Evolutionary conservation across 2,888 invertebrate genomes (phyloP).

Genomic region (Hyles lineata): DNA sequence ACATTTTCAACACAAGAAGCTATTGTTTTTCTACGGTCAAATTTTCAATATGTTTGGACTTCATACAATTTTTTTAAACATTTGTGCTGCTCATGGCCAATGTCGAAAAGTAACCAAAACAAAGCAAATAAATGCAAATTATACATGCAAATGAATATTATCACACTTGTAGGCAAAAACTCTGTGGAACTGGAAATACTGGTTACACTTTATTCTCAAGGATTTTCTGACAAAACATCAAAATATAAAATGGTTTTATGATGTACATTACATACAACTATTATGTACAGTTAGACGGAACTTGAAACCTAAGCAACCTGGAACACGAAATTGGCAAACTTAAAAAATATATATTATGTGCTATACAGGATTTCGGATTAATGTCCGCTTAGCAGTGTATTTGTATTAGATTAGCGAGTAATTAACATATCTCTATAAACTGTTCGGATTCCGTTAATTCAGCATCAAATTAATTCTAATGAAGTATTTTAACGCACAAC

Average conservation of each 20-base stretch:
- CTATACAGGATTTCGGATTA: no score
- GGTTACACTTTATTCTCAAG: background rate
- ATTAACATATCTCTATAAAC: no score
- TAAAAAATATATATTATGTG: no score
- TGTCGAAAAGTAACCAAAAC: slow-evolving; percentile 4
- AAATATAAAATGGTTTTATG: background rate
- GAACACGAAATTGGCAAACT: no score
- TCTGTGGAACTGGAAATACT: background rate
- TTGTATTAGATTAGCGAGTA: no score
- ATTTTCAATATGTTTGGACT: background rate
- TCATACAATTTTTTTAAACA: background rate
- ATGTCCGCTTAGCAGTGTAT: no score
- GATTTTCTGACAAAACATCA: background rate
- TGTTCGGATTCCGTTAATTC: no score
- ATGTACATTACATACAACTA: background rate
- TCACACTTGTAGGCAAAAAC: background rate
- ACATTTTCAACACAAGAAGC: no score
- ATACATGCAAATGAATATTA: slow-evolving; percentile 39
- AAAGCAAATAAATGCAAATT: slow-evolving; percentile 38
- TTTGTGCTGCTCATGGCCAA: background rate
- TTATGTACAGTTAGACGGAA: background rate
- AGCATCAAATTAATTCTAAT: no score
- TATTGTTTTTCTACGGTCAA: no score
- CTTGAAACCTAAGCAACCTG: no score
- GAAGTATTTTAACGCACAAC: no score